Conservation (phyloP, 2,888 invertebrate genomes). For the Tridacna crocea region DNA sequence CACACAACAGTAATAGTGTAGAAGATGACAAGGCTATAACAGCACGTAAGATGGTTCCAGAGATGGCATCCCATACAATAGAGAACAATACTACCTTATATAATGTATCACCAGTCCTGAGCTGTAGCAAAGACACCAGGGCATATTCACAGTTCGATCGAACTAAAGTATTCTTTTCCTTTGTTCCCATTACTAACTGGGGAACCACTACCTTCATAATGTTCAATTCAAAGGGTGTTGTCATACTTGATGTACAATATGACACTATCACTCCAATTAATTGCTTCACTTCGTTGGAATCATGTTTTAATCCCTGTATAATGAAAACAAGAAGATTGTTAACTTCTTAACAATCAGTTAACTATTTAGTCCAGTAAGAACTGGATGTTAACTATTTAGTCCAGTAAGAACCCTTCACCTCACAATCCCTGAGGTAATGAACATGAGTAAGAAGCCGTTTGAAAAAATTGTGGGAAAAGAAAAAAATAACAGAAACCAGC, state of each 20-base stretch:
- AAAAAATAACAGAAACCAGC: too few relatives aligned
- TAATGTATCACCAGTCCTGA: slow-evolving; percentile 88
- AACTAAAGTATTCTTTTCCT: slow-evolving; percentile 98
- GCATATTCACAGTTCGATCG: slow-evolving; percentile 97
- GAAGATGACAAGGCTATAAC: too few relatives aligned
- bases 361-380: background rate
- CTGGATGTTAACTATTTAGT: background rate
- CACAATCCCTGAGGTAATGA: too few relatives aligned
- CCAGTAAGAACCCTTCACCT: too few relatives aligned
- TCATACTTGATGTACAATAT: slow-evolving; percentile 88
- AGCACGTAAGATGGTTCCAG: too few relatives aligned
- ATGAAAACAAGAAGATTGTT: background rate
- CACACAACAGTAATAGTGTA: too few relatives aligned
- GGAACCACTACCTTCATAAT: slow-evolving; percentile 90
- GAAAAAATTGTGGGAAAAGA: background rate
- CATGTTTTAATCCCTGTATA: slow-evolving; percentile 90
- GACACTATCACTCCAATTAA: slow-evolving; percentile 92
- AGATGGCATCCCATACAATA: too few relatives aligned
- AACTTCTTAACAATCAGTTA: background rate
- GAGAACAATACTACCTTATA: slow-evolving; percentile 69
- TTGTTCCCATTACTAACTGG: slow-evolving; percentile 98
- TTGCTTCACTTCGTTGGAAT: slow-evolving; percentile 97
- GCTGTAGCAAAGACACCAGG: slow-evolving; percentile 92
- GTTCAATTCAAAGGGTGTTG: slow-evolving; percentile 85
- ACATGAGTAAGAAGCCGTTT: too few relatives aligned